Percentiles rank a stretch among this genome's conserved stretches.
These are phyloP conservation scores for Macaria liturata DNA, from an alignment of 2,888 invertebrate genomes.

Conservation along the genomic window DNA sequence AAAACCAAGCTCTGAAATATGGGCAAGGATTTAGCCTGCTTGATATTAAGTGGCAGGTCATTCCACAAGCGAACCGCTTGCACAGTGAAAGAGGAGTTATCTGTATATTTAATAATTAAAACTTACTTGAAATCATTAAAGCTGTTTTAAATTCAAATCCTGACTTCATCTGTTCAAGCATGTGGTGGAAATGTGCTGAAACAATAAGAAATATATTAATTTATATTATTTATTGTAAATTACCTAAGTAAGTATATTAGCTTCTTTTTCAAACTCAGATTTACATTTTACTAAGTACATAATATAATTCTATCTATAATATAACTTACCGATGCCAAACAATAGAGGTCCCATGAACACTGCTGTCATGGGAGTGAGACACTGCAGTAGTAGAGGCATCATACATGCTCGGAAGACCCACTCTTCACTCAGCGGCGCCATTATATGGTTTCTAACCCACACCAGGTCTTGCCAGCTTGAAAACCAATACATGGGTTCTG, in stretches of 20 bases:
- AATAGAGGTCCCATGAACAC: slow-evolving; percentile 94
- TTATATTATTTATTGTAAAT: no score
- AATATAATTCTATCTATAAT: no score
- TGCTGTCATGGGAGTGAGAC: slow-evolving; percentile 88
- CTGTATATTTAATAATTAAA: not conserved
- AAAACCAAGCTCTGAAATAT: no score
- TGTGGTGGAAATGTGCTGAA: slow-evolving; percentile 95
- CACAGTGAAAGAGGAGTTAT: no score
- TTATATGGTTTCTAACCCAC: slow-evolving; percentile 94
- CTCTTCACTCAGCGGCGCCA: slow-evolving; percentile 97
- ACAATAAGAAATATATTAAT: no score
- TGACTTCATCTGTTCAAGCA: slow-evolving; percentile 89
- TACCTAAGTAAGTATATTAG: no score
- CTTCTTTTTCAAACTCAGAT: no score
- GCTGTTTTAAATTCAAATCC: slow-evolving; percentile 88
- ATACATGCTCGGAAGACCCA: slow-evolving; percentile 98
- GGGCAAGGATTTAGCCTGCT: no score
- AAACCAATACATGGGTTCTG: slow-evolving; percentile 89
- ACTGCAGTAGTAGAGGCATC: slow-evolving; percentile 94
- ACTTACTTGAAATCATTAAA: slow-evolving; percentile 88
- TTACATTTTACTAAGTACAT: no score
- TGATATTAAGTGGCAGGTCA: no score
- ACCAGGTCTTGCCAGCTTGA: slow-evolving; percentile 88
- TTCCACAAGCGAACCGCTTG: no score
- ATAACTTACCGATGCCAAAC: slow-evolving; percentile 91